Conservation (phyloP, 2,113 vertebrate genomes). For the Oreochromis tanganicae region DNA sequence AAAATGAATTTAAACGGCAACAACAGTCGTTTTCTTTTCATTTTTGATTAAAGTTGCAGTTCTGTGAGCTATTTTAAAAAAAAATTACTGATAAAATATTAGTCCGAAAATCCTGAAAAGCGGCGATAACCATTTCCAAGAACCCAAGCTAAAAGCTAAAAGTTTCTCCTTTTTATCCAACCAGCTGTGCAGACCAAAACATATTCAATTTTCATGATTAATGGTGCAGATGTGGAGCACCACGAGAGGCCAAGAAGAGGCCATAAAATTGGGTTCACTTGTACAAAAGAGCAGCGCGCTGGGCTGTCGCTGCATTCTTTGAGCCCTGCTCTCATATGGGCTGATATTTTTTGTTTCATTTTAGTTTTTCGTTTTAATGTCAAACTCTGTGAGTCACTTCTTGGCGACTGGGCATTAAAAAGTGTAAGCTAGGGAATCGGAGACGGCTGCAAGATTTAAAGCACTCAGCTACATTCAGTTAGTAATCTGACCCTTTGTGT, state of each 20-base stretch:
- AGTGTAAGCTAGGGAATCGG: background rate
- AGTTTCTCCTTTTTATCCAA: background rate
- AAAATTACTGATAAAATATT: background rate
- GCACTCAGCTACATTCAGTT: background rate
- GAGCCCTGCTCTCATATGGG: background rate
- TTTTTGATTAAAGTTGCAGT: background rate
- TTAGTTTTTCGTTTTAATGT: background rate
- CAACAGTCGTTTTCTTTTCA: fast-evolving
- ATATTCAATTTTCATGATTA: background rate
- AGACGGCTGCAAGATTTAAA: background rate
- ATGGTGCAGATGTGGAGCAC: background rate
- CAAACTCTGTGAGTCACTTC: background rate
- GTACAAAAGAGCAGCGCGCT: background rate
- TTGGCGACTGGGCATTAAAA: background rate
- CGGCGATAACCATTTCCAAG: background rate
- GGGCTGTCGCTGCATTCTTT: background rate
- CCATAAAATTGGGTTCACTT: background rate
- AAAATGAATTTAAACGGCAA: background rate
- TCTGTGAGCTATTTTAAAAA: background rate
- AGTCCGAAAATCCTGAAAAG: background rate
- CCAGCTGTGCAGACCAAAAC: background rate
- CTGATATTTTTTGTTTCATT: background rate
- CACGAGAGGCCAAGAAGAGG: background rate
- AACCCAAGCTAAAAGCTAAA: background rate
- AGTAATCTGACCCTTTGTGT: background rate